Evolutionary conservation across 2,888 invertebrate genomes (phyloP), one percentile per base, ranked within the genome.

Genomic region (Loripinus fragilis): DNA sequence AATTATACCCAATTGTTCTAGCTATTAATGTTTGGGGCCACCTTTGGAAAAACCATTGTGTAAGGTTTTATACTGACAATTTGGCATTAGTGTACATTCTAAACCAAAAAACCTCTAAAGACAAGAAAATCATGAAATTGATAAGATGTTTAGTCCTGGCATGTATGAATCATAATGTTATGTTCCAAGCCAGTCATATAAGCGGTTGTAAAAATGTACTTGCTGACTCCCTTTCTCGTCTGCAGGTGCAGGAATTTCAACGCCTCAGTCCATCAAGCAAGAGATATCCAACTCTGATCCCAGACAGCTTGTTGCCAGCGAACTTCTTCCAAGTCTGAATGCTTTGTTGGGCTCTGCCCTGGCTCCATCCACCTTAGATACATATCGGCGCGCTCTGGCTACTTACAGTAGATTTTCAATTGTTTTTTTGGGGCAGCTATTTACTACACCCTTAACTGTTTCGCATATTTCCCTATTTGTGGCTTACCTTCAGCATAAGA

Each of bases 151-250:
- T 55, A 28, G 55, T 55, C 7, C 55, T 55, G 3, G 55, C 23
- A 7, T n/a, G 55, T 25, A 25, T 55, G 15, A 2, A 28, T 7
- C 28, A 55, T 28, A 55, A 55, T 5, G 55, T 55, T 5, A 28
- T 55, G 55, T 55, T 55, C 15, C 55, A 55, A 15, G 23, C 55
- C 23, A 28, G 7, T 8, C 55, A 55, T 55, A 28, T 55, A 7
- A 55, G 55, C 25, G 68, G 68, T 8, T 50, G 38, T 48, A 45
- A 72, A 41, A 48, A 30, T 30, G 45, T 45, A 7, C 35, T 71
- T 28, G 55, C 74, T 15, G 74, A 74, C 30, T 28, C 17, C 17
- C 74, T 68, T 74, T 74, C 74, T 74, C 50, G 67, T 55, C 65
- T 35, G 42, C 68, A 28, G 69, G 45, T 70, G 23, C 10, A 2